These are phyloP conservation scores for Probosciger aterrimus DNA, from an alignment of 2,113 vertebrate species.

Conservation along the genomic window DNA sequence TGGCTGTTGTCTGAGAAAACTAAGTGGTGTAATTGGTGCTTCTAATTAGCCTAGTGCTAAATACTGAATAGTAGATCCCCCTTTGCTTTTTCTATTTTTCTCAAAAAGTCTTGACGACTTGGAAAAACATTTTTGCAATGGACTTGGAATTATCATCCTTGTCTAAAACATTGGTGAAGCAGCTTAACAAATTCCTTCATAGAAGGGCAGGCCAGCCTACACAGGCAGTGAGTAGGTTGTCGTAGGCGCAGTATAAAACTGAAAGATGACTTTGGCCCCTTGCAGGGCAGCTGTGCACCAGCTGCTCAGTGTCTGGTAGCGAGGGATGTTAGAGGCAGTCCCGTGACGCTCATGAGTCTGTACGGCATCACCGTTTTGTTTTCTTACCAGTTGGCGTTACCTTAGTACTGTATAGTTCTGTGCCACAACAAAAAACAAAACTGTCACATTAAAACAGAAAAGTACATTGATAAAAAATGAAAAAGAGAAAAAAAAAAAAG, in stretches of 20 bases:
- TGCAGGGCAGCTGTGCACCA: not conserved
- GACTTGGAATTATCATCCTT: not conserved
- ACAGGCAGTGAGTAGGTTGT: not conserved
- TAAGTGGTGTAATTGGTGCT: constrained; percentile 45
- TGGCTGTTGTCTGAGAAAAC: constrained; percentile 38
- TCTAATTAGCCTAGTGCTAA: constrained; percentile 6
- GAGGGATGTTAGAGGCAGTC: constrained; percentile 37
- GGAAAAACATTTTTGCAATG: accelerated
- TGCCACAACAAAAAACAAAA: constrained; percentile 3
- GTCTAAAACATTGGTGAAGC: constrained; percentile 10
- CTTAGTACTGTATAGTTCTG: constrained; percentile 57
- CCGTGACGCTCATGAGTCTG: constrained; percentile 44
- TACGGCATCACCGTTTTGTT: constrained; percentile 7
- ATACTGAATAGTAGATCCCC: not conserved
- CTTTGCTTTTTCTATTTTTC: constrained; percentile 31
- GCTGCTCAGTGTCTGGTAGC: not conserved
- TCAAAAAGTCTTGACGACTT: not conserved
- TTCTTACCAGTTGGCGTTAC: constrained; percentile 28
- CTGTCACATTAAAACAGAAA: not conserved
- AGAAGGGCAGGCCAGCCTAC: constrained; percentile 20
- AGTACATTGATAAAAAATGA: not conserved
- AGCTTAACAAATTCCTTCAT: constrained; percentile 41
- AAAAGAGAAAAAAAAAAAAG: not conserved
- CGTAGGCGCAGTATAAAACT: not conserved
- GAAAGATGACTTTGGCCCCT: not conserved